Base-by-base conservation (phyloP, 2,113 vertebrate genomes). In the Pelobates fuscus region DNA sequence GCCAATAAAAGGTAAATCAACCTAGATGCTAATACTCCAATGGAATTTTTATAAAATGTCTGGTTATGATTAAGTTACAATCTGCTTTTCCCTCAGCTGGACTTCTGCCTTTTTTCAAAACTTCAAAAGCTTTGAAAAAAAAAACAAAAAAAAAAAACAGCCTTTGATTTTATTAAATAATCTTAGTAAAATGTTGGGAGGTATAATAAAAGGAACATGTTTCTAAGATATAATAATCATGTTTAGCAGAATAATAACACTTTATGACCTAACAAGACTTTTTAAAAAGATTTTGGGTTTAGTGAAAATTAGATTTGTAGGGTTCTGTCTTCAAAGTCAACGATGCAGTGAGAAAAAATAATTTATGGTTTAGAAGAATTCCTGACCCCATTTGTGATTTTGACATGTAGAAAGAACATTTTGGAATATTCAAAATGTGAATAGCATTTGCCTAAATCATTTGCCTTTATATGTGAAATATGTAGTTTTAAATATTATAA, bases 351-450 rank as follows among this genome's bases (percentile, higher is more conserved):
- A 70, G 24, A 59, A 8, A 23, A 21, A 25, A 41, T 23, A 29
- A n/a, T 54, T 67, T 52, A 59, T 43, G 10, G 23, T 59, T 54
- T 43, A 24, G 17, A 70, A 23, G 23, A 57, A 57, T 70, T 21
- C 67, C 5, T 59, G 67, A 70, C 67, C 54, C 18, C 29, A 43
- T 58, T 70, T 70, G 54, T 58, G 67, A 70, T 55, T 69, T 21
- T 70, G 67, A 58, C 67, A 70, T 37, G 30, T 23, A 32, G 23
- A 24, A 30, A 58, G 54, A 58, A 30, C 32, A 70, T 58, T 8
- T 58, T 21, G 30, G 52, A 55, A 21, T 57, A 69, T 58, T 25
- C 21, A 24, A 11, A 69, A 70, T 57, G 17, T 29, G 21, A 57
- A 32, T 18, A 30, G 26, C 27, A 68, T 55, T 68, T 68, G 66